Conservation (phyloP, 2,113 vertebrate species). For the Nothoprocta perdicaria region DNA sequence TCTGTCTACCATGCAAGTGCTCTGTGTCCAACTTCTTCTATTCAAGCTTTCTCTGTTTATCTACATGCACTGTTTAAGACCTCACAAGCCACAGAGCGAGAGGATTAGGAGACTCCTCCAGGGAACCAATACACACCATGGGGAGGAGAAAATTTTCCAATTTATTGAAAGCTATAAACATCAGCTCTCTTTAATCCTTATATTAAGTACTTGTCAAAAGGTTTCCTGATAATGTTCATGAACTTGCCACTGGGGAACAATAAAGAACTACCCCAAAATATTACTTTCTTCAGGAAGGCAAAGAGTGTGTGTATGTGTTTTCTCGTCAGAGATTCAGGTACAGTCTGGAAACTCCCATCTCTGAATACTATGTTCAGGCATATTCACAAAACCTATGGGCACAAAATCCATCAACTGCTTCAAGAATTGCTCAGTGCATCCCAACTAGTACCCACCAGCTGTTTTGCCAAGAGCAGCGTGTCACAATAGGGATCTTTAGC, state of each 20-base stretch:
- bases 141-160: not conserved
- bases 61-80: not conserved
- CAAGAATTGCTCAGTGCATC: not conserved
- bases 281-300: not conserved
- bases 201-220: not conserved
- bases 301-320: not conserved
- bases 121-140: not conserved
- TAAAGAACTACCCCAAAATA: not conserved
- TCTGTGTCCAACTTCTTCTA: not conserved
- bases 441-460: not conserved
- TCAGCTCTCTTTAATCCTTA: not conserved
- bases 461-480: not conserved
- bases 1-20: not conserved
- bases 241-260: not conserved
- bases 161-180: not conserved
- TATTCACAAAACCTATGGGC: not conserved
- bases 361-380: rapidly evolving
- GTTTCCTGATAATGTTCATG: not conserved
- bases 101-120: not conserved
- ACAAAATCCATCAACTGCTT: not conserved
- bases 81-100: not conserved
- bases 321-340: not conserved
- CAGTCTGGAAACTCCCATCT: not conserved
- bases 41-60: not conserved
- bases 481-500: constrained; percentile 31